These are phyloP conservation scores for Notolabrus celidotus DNA, from an alignment of 2,797 vertebrate genomes.

Conservation along the genomic window DNA sequence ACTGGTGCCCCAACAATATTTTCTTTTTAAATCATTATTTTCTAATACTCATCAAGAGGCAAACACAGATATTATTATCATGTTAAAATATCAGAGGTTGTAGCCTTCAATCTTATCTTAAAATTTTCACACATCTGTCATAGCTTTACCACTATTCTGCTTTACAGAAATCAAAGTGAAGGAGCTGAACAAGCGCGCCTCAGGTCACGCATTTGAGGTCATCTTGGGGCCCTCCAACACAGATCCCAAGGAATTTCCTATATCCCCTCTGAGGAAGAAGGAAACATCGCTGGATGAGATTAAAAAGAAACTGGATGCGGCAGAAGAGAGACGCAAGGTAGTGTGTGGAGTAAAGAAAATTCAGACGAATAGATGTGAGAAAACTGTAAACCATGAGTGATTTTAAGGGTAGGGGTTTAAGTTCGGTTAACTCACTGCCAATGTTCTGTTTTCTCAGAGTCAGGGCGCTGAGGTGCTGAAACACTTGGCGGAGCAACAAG, in stretches of 20 bases:
- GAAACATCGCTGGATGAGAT: slow-evolving; percentile 95
- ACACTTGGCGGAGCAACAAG: slow-evolving; percentile 92
- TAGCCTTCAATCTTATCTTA: not conserved
- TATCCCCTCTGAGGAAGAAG: slow-evolving; percentile 93
- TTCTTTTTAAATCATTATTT: not conserved
- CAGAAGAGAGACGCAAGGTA: slow-evolving; percentile 97
- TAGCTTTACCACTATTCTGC: not conserved
- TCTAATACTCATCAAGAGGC: not conserved
- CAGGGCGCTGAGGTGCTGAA: slow-evolving; percentile 93
- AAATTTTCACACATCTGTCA: not conserved
- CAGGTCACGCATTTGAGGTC: slow-evolving; percentile 96
- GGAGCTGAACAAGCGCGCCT: slow-evolving; percentile 94
- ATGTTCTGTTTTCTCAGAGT: slow-evolving; percentile 77
- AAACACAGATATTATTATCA: not conserved
- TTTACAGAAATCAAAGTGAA: slow-evolving; percentile 93
- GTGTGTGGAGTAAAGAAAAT: not conserved
- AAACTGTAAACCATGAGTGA: too few relatives aligned
- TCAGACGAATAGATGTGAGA: too few relatives aligned
- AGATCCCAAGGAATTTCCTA: slow-evolving; percentile 89
- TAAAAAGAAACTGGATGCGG: slow-evolving; percentile 94
- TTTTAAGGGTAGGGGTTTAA: not conserved
- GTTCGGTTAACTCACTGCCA: not conserved
- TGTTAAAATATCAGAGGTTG: not conserved
- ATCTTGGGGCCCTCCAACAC: slow-evolving; percentile 91
- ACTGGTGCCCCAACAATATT: too few relatives aligned